Evolutionary conservation across 2,113 vertebrate genomes (phyloP), one percentile per base, ranked within the genome.

Genomic region (Odontesthes bonariensis): DNA sequence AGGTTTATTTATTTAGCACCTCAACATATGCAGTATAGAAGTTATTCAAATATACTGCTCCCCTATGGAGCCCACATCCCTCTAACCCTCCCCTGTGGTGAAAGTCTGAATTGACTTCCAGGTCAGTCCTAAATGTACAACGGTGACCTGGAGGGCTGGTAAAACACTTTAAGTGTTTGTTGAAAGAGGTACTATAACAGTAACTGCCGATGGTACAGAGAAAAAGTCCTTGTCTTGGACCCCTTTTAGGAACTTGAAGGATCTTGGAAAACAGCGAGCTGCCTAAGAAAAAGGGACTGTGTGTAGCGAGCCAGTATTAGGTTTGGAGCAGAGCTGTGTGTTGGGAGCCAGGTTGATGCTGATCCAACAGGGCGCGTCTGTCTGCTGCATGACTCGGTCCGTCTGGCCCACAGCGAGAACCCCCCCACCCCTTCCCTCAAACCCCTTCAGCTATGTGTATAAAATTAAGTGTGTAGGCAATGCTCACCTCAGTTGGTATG

Each of bases 311-410:
- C 78, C 71, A 86, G 84, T 78, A 57, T 81, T 73, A 73, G 84
- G 83, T 78, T 85, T 87, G 86, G 85, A 91, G 81, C 74, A 42
- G 68, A 77, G 62, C 55, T 57, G 59, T 35, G 73, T 82, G 74
- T 62, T 53, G 55, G 40, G 60, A 82, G 85, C 85, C 89, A 81
- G 83, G 78, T 78, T 86, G 89, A 83, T 60, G 75, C 69, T 51
- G 72, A 69, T 89, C 89, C 91, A 90, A 88, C 85, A 86, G 91
- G 91, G 85, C 74, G 88, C 85, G 89, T 86, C 88, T 79, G 88
- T 90, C 89, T 91, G 84, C 88, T 83, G 86, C 70, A 79, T 73
- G 84, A 80, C 86, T 86, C 64, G 75, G 75, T 71, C 69, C 62
- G 83, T 83, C 88, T 91, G 86, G 78, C 75, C 80, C 11, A 27